Evolutionary conservation across 1,140 invertebrate species (phyloP).

Genomic region (Homalodisca vitripennis): DNA sequence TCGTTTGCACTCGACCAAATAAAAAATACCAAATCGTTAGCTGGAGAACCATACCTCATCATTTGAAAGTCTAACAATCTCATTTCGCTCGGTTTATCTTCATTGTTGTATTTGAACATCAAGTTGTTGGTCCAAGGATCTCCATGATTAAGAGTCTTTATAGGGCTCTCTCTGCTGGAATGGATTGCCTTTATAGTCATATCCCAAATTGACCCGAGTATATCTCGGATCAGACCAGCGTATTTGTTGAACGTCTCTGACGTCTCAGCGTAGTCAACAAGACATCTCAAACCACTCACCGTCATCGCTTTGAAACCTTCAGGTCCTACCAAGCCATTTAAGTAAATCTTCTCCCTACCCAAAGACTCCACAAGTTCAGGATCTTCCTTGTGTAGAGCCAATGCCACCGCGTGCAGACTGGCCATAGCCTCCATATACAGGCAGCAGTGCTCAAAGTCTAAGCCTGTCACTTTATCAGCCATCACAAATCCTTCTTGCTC

Average conservation of each 20-base stretch:
- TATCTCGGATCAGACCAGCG: background rate
- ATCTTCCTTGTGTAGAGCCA: background rate
- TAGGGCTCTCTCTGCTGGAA: too few species aligned
- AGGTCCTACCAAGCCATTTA: background rate
- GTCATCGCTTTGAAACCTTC: background rate
- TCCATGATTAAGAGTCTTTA: slow-evolving; percentile 62
- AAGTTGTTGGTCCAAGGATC: slow-evolving; percentile 68
- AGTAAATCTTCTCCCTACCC: background rate
- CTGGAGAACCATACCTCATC: slow-evolving; percentile 52
- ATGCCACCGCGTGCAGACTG: background rate
- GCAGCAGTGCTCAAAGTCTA: slow-evolving; percentile 3
- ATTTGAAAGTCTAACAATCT: slow-evolving; percentile 65
- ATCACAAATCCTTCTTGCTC: background rate
- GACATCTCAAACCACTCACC: background rate
- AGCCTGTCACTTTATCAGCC: slow-evolving; percentile 5
- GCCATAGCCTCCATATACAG: slow-evolving; percentile 6
- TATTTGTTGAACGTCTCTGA: background rate
- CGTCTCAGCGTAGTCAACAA: background rate
- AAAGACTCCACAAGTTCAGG: background rate
- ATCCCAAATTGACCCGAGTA: background rate
- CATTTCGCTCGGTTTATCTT: slow-evolving; percentile 50
- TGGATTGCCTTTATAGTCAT: too few species aligned
- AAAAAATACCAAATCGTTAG: slow-evolving; percentile 58
- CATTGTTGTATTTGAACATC: slow-evolving; percentile 57
- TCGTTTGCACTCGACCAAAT: slow-evolving; percentile 52